Evolutionary conservation across 2,888 invertebrate species (phyloP), one percentile per base, ranked within the genome.

Genomic region (Drosophila longiperda): DNA sequence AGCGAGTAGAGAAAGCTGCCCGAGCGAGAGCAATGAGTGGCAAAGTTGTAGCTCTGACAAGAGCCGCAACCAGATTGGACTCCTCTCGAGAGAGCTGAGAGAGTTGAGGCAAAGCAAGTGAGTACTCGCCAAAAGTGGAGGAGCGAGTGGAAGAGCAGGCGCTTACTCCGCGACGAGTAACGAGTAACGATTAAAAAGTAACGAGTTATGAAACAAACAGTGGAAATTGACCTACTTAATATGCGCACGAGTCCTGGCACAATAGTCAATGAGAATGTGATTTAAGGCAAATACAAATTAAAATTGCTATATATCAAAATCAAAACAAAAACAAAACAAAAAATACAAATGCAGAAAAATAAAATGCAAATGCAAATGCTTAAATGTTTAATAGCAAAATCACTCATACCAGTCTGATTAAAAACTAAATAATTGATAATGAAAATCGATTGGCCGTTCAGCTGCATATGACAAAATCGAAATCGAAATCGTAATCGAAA

Each of bases 381-480:
- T 40, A 29, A 36, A 48, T 48, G 36, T 49, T 62, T 33, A 62
- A 54, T 49, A 33, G 38, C 48, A 67, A 66, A 63, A 62, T 59
- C 61, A 65, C 32, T 64, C 63, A 75, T 59, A 59, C 54, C 38
- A 68, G 29, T 64, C 52, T 33, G 50, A 65, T 50, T 50, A 17
- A 50, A 50, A 76, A 76, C 38, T 20, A 42, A 29, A 54, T 42
- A 65, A 54, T 38, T 45, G 52, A 70, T 71, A 70, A 64, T 72
- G 36, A 26, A 26, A 54, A n/a, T 75, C 54, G 66, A 70, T 63
- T 61, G 69, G 81, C 73, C 69, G 52, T 69, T 60, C 74, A 61
- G 71, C 62, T 73, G 79, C 66, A 61, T 75, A 75, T 77, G 76
- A 48, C 32, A 50, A 75, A 58, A 77, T 59, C 54, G 74, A 64